Conservation (phyloP, 2,113 vertebrate genomes). For the Ictalurus punctatus region DNA sequence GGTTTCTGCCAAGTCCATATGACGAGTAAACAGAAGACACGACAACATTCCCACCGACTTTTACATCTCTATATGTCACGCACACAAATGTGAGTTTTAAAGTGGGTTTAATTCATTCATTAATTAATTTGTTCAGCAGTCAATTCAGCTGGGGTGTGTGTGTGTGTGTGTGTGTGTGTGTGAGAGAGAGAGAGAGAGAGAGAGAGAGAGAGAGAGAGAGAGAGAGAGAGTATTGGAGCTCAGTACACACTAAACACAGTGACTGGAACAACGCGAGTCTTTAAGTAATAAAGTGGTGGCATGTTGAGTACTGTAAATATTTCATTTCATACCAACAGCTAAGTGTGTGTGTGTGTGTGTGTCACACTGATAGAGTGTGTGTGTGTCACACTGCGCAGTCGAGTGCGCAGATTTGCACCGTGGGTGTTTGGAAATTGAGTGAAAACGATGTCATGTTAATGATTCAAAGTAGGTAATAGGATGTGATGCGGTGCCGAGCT, state of each 20-base stretch:
- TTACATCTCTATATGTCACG: not conserved
- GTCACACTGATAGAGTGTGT: not conserved
- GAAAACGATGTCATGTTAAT: conserved; percentile 81
- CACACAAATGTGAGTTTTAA: not conserved
- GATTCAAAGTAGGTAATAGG: conserved; percentile 82
- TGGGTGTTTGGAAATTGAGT: conserved; percentile 77
- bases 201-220: not conserved
- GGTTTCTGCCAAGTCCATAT: conserved; percentile 10
- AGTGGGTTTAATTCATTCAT: not conserved
- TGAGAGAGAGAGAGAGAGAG: conserved; percentile 14
- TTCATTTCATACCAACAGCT: conserved; percentile 45
- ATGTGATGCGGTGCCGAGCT: conserved; percentile 80
- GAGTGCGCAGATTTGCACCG: conserved; percentile 66
- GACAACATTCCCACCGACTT: not conserved
- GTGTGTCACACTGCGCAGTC: conserved; percentile 51
- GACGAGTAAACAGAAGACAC: not conserved
- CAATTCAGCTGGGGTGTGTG: not conserved
- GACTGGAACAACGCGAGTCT: conserved; percentile 34
- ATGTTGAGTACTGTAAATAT: conserved; percentile 48
- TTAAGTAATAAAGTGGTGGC: conserved; percentile 41
- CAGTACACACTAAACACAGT: too few relatives aligned
- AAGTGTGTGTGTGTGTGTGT: not conserved
- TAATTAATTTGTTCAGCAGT: not conserved
- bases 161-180: conserved; percentile 23
- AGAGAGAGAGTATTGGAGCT: not conserved